These are phyloP conservation scores for Gallinago jamesoni DNA, from an alignment of 2,113 vertebrate species.

Conservation along the genomic window DNA sequence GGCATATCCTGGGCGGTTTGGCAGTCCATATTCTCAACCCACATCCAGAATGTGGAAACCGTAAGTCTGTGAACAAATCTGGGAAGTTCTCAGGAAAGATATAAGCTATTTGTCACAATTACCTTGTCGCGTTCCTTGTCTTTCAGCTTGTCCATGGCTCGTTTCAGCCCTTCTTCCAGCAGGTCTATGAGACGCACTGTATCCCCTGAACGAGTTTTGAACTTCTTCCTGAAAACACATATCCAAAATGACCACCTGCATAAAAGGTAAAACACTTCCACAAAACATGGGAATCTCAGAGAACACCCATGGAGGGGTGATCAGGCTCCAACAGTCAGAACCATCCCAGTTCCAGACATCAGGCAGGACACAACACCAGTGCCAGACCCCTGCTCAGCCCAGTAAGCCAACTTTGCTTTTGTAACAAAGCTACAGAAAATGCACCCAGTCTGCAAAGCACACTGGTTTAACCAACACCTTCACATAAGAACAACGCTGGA, in stretches of 20 bases:
- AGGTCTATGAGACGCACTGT: conserved; percentile 91
- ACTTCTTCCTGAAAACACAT: conserved; percentile 88
- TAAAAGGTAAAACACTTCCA: neutral
- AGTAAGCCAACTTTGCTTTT: neutral
- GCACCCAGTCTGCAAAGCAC: neutral
- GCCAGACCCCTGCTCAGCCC: neutral
- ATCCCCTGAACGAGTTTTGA: conserved; percentile 96
- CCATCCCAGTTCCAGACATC: neutral
- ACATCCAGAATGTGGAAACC: neutral
- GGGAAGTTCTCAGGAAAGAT: neutral
- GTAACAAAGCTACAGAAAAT: neutral
- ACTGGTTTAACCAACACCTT: neutral
- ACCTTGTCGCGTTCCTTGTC: conserved; percentile 98
- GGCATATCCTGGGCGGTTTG: neutral
- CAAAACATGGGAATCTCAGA: neutral
- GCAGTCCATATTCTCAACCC: neutral
- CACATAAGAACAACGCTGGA: neutral
- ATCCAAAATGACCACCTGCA: neutral
- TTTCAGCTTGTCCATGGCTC: conserved; percentile 95
- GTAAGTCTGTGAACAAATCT: neutral
- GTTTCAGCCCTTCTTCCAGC: conserved; percentile 91
- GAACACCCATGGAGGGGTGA: neutral
- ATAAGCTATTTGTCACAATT: neutral
- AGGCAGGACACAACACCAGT: neutral
- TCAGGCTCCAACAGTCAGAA: neutral